Evolutionary conservation across 2,113 vertebrate genomes (phyloP).

Genomic region (Heterochromis multidens): DNA sequence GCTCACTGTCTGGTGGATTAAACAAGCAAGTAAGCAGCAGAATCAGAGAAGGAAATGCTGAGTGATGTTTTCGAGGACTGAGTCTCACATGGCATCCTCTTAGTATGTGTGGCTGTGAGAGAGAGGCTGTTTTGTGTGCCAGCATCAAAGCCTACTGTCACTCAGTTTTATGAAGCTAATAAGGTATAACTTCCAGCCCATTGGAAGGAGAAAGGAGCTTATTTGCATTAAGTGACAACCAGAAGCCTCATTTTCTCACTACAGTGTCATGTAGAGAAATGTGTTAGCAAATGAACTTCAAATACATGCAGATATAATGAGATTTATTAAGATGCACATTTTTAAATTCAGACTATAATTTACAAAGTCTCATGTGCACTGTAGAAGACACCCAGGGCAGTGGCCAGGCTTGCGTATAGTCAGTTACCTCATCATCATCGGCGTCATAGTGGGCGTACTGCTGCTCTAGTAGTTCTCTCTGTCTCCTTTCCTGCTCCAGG

Average conservation of each 20-base stretch:
- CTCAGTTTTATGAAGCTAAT: conserved; percentile 43
- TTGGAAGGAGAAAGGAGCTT: conserved; percentile 1
- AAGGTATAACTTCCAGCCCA: conserved; percentile 18
- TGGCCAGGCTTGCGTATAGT: not conserved
- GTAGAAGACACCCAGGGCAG: not conserved
- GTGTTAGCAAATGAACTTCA: not conserved
- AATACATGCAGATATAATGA: not conserved
- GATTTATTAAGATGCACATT: not conserved
- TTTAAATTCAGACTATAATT: not conserved
- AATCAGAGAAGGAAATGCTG: conserved; percentile 31
- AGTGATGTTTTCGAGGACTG: conserved; percentile 47
- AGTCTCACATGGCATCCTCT: conserved; percentile 22
- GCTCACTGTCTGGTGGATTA: conserved; percentile 52
- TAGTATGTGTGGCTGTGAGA: not conserved
- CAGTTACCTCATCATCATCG: conserved; percentile 93
- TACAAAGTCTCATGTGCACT: not conserved
- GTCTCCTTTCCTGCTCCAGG: conserved; percentile 92
- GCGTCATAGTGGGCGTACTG: conserved; percentile 96
- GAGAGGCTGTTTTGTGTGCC: not conserved
- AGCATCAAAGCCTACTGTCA: conserved; percentile 39
- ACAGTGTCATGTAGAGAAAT: not conserved
- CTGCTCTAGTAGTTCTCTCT: conserved; percentile 93
- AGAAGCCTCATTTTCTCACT: not conserved
- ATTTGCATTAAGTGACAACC: conserved; percentile 31
- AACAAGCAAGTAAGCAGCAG: conserved; percentile 42